Percentiles rank a stretch among this genome's conserved stretches.
These are phyloP conservation scores for Enteromius paludinosus DNA, from an alignment of 2,797 vertebrate species.

Conservation along the genomic window DNA sequence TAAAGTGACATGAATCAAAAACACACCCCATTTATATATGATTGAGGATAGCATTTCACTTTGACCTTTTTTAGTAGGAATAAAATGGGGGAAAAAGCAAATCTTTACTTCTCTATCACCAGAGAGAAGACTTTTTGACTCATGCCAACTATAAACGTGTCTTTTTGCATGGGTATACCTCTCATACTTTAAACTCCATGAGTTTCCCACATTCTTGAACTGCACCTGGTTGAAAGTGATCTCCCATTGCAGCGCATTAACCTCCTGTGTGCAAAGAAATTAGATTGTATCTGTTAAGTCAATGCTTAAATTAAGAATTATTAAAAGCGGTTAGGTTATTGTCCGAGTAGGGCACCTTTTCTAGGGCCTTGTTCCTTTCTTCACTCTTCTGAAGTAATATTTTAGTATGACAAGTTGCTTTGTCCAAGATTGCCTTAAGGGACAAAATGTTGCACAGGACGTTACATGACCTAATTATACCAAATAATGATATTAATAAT, in stretches of 20 bases:
- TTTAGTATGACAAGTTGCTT: slow-evolving; percentile 90
- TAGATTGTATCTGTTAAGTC: slow-evolving; percentile 46
- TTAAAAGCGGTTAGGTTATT: background rate
- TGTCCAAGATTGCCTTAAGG: slow-evolving; percentile 86
- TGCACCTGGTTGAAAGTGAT: slow-evolving; percentile 88
- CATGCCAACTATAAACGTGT: background rate
- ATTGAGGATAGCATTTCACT: background rate
- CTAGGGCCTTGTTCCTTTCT: slow-evolving; percentile 84
- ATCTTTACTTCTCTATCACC: background rate
- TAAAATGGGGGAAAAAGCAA: background rate
- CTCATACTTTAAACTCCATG: slow-evolving; percentile 85
- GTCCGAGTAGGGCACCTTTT: slow-evolving; percentile 81
- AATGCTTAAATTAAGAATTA: background rate
- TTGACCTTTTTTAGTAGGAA: background rate
- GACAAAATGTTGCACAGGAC: slow-evolving; percentile 22
- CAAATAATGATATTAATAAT: background rate
- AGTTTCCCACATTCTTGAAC: slow-evolving; percentile 86
- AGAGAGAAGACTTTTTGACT: background rate
- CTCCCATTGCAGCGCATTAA: slow-evolving; percentile 91
- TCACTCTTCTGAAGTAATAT: slow-evolving; percentile 87
- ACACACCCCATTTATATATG: background rate
- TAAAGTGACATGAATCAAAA: background rate
- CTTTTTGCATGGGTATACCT: slow-evolving; percentile 72
- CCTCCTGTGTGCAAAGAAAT: slow-evolving; percentile 79
- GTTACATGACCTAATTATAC: background rate